A percentile compares a stretch with the other conserved stretches of the same genome.
Conservation (phyloP, 2,113 vertebrate species). For the Ictalurus punctatus region DNA sequence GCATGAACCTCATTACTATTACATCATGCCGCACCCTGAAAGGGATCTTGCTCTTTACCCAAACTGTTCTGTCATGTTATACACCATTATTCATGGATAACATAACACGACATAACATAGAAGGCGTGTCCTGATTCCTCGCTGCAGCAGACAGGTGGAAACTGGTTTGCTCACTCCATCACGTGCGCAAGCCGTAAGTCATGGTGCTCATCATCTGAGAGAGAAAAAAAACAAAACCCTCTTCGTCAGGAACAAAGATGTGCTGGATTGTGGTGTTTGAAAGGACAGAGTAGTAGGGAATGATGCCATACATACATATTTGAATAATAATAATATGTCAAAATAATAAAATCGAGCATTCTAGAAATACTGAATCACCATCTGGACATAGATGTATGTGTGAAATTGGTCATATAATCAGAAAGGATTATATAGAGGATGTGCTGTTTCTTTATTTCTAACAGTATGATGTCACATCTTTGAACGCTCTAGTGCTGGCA, state of each 20-base stretch:
- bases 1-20: background rate
- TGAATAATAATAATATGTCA: background rate
- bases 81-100: background rate
- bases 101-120: background rate
- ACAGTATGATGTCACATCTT: slow-evolving; percentile 68
- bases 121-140: background rate
- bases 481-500: slow-evolving; percentile 37
- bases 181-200: slow-evolving; percentile 42
- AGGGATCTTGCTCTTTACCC: background rate
- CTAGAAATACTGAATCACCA: background rate
- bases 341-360: background rate
- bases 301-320: too few relatives aligned
- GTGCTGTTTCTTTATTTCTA: slow-evolving; percentile 59
- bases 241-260: slow-evolving; percentile 65
- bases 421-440: slow-evolving; percentile 13
- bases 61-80: background rate
- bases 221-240: background rate
- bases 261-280: slow-evolving; percentile 56
- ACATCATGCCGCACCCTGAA: slow-evolving; percentile 3
- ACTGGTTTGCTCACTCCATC: slow-evolving; percentile 61
- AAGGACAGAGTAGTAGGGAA: background rate
- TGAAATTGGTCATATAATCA: background rate
- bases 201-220: background rate
- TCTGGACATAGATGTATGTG: background rate
- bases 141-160: slow-evolving; percentile 21